These are phyloP conservation scores for Pherbina coryleti DNA, from an alignment of 2,888 invertebrate genomes.

Conservation along the genomic window DNA sequence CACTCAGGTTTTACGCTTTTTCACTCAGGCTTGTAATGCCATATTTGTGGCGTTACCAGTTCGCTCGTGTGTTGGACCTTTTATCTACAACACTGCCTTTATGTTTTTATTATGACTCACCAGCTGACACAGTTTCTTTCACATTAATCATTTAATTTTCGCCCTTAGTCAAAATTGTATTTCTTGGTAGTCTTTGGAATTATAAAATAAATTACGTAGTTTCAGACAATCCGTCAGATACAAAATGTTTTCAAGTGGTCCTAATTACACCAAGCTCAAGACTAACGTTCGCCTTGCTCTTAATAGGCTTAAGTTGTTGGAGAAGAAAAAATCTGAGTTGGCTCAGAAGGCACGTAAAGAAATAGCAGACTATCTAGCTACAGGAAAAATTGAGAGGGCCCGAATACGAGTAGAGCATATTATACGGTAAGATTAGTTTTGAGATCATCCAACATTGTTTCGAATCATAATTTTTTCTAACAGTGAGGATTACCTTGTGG, in stretches of 20 bases:
- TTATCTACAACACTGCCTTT: neutral
- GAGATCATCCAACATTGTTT: neutral
- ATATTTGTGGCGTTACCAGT: too few species aligned
- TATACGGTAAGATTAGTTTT: slow-evolving; percentile 74
- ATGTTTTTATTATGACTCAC: neutral
- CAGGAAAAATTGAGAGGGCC: slow-evolving; percentile 89
- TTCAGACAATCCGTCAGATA: neutral
- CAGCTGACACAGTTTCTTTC: neutral
- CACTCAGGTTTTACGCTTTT: too few species aligned
- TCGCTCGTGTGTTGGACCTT: too few species aligned
- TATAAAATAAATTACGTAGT: too few species aligned
- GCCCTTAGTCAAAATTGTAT: neutral
- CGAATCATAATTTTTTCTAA: neutral
- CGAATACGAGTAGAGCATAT: slow-evolving; percentile 99
- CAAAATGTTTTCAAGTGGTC: slow-evolving; percentile 88
- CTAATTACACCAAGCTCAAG: slow-evolving; percentile 96
- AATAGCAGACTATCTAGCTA: slow-evolving; percentile 94
- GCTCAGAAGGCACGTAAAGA: slow-evolving; percentile 93
- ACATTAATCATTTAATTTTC: neutral
- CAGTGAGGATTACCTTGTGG: slow-evolving; percentile 98
- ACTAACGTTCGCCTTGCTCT: slow-evolving; percentile 94
- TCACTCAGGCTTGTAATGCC: too few species aligned
- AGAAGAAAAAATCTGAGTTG: slow-evolving; percentile 97
- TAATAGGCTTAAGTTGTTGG: slow-evolving; percentile 92
- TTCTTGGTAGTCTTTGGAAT: neutral